These are phyloP conservation scores for Melieria omissa DNA, from an alignment of 2,888 invertebrate genomes.

Conservation along the genomic window DNA sequence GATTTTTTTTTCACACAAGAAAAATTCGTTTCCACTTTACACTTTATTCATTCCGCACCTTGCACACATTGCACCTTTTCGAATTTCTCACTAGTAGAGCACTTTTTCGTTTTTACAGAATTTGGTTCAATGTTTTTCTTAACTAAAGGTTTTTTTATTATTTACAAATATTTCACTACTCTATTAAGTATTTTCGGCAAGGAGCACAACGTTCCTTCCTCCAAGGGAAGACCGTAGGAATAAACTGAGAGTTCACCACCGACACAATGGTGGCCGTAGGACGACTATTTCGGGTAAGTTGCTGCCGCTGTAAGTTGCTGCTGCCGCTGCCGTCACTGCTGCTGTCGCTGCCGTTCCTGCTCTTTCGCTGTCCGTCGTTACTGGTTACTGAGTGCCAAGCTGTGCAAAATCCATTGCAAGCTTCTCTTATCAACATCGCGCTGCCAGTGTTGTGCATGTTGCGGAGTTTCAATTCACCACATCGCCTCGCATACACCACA, in stretches of 20 bases:
- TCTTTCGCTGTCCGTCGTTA: too few species aligned
- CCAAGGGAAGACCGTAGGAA: conserved; percentile 24
- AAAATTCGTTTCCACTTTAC: not conserved
- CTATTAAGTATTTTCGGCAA: conserved; percentile 1
- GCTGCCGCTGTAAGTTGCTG: not conserved
- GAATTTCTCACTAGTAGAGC: not conserved
- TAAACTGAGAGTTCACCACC: conserved; percentile 28
- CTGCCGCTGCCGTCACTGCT: conserved; percentile 2
- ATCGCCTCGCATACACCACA: too few species aligned
- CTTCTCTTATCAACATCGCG: too few species aligned
- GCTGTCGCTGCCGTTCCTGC: not conserved
- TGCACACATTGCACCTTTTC: not conserved
- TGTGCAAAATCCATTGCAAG: too few species aligned
- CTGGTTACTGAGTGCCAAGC: too few species aligned
- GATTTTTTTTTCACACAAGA: conserved; percentile 2
- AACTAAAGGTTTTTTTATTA: not conserved
- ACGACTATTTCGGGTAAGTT: not conserved
- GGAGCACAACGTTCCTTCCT: conserved; percentile 17
- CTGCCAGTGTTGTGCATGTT: too few species aligned
- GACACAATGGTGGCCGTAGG: conserved; percentile 22
- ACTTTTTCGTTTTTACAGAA: conserved; percentile 4
- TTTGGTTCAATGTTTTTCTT: not conserved
- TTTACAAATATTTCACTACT: not conserved
- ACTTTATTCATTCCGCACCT: not conserved
- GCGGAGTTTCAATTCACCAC: too few species aligned